Percentiles rank a stretch among this genome's conserved stretches.
Evolutionary conservation across 2,113 vertebrate species (phyloP).

Genomic region (Tretioscincus oriximinensis): DNA sequence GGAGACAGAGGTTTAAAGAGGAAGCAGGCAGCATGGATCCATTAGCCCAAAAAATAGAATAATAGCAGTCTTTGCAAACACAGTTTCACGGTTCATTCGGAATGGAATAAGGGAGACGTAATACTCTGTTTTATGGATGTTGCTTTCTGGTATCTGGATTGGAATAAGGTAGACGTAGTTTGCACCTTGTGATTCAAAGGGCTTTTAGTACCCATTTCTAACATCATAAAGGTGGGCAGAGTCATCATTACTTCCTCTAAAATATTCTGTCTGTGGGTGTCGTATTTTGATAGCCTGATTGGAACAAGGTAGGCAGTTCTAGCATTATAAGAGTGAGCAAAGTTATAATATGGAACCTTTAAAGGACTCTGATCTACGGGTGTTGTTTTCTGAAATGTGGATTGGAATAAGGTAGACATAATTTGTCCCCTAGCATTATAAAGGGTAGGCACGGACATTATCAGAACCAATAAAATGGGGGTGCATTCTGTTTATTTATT

Average conservation of each 20-base stretch:
- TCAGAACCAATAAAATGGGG: too few relatives aligned
- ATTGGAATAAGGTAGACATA: too few relatives aligned
- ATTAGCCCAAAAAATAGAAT: too few relatives aligned
- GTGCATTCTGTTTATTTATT: too few relatives aligned
- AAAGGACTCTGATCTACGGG: too few relatives aligned
- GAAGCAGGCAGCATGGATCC: neutral
- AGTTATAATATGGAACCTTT: too few relatives aligned
- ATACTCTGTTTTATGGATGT: neutral
- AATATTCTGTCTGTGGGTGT: neutral
- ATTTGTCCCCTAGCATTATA: too few relatives aligned
- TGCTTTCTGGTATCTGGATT: neutral
- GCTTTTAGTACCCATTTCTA: neutral
- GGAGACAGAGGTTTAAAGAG: neutral
- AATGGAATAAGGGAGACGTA: neutral
- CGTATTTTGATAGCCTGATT: too few relatives aligned
- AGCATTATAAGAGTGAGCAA: too few relatives aligned
- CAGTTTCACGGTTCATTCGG: neutral
- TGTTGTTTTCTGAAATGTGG: too few relatives aligned
- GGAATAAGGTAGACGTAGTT: neutral
- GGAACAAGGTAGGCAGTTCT: too few relatives aligned
- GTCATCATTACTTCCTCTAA: rapidly evolving
- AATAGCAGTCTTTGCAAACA: neutral
- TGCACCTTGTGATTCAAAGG: neutral
- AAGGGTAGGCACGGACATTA: too few relatives aligned
- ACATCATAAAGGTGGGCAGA: neutral